phyloP scores from a whole-genome alignment of 2,888 invertebrate genomes.

The Campoplex capitator region DNA sequence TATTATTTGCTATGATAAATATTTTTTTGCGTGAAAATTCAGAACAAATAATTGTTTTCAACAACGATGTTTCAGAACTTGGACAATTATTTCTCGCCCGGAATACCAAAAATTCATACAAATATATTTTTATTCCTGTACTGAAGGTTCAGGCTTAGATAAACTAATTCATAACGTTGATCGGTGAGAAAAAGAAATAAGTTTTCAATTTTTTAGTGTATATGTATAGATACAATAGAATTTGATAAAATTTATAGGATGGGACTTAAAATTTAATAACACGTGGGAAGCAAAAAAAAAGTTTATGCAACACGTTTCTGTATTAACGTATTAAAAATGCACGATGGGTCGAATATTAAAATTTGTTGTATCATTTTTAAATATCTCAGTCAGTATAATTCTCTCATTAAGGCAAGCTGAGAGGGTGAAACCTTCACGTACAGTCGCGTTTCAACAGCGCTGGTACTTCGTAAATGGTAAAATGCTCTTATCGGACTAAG shows the following conservation, averaged over 20 bases:
- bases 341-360: not conserved
- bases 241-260: not conserved
- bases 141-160: not conserved
- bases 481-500: constrained; percentile 26
- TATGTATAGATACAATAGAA: no score
- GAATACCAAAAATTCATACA: not conserved
- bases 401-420: constrained; percentile 10
- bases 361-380: constrained; percentile 20
- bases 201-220: not conserved
- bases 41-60: not conserved
- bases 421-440: not conserved
- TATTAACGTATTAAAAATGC: not conserved
- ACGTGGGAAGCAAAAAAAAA: not conserved
- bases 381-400: constrained; percentile 23
- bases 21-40: not conserved
- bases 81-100: not conserved
- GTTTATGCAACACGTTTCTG: not conserved
- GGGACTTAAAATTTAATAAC: not conserved
- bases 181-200: not conserved
- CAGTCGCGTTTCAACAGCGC: not conserved
- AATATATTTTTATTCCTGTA: not conserved
- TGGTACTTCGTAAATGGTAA: not conserved
- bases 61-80: not conserved
- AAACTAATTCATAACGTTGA: not conserved
- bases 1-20: not conserved